Conservation (phyloP, 2,113 vertebrate genomes). For the Microcebus lehilahytsara region DNA sequence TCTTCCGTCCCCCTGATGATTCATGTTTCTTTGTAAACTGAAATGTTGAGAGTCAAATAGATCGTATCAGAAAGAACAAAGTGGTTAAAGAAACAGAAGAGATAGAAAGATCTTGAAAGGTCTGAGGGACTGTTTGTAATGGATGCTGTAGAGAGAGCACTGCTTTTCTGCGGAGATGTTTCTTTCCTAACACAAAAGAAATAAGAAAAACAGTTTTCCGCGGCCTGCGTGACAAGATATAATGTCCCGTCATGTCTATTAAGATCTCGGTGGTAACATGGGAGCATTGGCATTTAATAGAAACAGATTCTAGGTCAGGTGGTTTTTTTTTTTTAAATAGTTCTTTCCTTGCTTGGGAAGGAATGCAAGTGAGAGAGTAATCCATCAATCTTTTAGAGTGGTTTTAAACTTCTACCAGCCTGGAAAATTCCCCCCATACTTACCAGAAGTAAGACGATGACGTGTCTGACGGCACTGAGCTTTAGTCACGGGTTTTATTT, state of each 20-base stretch:
- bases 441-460: conserved; percentile 39
- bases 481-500: neutral
- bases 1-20: conserved; percentile 63
- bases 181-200: conserved; percentile 73
- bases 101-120: conserved; percentile 77
- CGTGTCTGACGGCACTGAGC: neutral
- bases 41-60: conserved; percentile 72
- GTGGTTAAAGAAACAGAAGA: conserved; percentile 73
- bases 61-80: conserved; percentile 76
- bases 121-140: conserved; percentile 74
- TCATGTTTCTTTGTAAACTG: conserved; percentile 76
- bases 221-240: conserved; percentile 62
- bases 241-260: conserved; percentile 67
- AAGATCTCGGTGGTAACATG: conserved; percentile 77
- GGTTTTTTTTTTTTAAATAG: conserved; percentile 66
- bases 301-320: conserved; percentile 68
- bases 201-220: conserved; percentile 68
- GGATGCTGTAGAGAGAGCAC: conserved; percentile 71
- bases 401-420: conserved; percentile 45
- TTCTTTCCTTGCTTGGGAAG: conserved; percentile 62
- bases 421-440: conserved; percentile 29
- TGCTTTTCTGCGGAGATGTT: conserved; percentile 73
- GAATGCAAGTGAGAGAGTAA: conserved; percentile 57
- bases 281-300: conserved; percentile 71
- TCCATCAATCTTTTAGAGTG: conserved; percentile 61